phyloP scores from a whole-genome alignment of 92 coral and sea anemone species.

The Blastomussa wellsi region DNA sequence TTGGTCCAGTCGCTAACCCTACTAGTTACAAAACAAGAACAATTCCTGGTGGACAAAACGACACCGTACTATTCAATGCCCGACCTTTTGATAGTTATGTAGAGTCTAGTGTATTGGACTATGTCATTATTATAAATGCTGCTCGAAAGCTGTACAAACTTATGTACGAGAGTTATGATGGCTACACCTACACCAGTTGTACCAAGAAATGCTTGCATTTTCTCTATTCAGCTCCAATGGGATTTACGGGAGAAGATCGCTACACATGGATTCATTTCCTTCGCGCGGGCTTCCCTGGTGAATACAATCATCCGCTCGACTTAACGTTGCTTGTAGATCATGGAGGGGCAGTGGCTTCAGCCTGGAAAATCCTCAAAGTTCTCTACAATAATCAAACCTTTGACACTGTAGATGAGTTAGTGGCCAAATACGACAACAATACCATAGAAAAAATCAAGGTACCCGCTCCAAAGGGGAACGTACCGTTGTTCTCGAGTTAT shows the following conservation, averaged over 20 bases:
- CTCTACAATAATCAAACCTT: constrained; percentile 57
- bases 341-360: constrained; percentile 32
- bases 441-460: constrained; percentile 28
- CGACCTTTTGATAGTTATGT: constrained; percentile 47
- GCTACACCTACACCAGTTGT: constrained; percentile 22
- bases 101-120: constrained; percentile 4
- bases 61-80: constrained; percentile 57
- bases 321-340: constrained; percentile 33
- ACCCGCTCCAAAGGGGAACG: constrained; percentile 22
- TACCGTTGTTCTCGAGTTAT: constrained; percentile 41
- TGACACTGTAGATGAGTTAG: constrained; percentile 45
- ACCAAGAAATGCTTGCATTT: constrained; percentile 38
- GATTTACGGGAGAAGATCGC: constrained; percentile 44
- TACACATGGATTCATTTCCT: constrained; percentile 18
- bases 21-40: constrained; percentile 29
- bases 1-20: constrained; percentile 50
- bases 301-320: constrained; percentile 17
- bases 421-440: constrained; percentile 29
- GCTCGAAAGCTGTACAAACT: constrained; percentile 34
- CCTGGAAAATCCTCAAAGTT: constrained; percentile 50
- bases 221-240: constrained; percentile 50
- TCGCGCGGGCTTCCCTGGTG: neutral
- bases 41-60: constrained; percentile 32
- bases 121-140: neutral
- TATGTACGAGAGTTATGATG: constrained; percentile 65